Conservation (phyloP, 1,140 invertebrate species). For the Cotesia vestalis region DNA sequence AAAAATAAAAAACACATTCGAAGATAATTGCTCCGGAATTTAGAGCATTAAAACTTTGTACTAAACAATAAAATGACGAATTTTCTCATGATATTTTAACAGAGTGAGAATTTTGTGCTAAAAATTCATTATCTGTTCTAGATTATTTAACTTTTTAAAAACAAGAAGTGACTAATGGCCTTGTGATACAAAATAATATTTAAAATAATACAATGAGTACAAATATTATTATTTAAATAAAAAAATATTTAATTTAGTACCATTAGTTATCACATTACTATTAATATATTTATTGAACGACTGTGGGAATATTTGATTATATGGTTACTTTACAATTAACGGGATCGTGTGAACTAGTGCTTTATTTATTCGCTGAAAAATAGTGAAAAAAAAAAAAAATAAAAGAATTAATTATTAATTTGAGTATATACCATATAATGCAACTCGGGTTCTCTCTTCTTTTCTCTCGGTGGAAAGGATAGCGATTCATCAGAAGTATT, state of each 20-base stretch:
- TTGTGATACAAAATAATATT: no score
- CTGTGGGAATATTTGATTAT: background rate
- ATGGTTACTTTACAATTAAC: background rate
- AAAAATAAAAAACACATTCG: background rate
- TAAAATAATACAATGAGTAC: no score
- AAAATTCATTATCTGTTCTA: no score
- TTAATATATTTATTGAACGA: slow-evolving; percentile 1
- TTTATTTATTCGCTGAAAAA: slow-evolving; percentile 3
- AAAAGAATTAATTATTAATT: slow-evolving; percentile 13
- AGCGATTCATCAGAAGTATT: background rate
- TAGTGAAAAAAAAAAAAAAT: background rate
- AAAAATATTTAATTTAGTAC: no score
- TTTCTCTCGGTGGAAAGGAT: background rate
- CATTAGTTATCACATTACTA: background rate
- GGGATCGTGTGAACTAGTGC: slow-evolving; percentile 1
- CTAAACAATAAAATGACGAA: no score
- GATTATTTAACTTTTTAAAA: no score
- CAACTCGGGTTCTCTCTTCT: slow-evolving; percentile 43
- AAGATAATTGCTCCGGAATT: no score
- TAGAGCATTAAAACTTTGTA: no score
- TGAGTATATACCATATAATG: slow-evolving; percentile 60
- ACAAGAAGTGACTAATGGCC: no score
- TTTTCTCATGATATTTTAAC: no score
- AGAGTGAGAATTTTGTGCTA: no score
- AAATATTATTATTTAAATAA: no score